These are phyloP conservation scores for Drosophila diplacantha DNA, from an alignment of 2,888 invertebrate species.

Conservation along the genomic window DNA sequence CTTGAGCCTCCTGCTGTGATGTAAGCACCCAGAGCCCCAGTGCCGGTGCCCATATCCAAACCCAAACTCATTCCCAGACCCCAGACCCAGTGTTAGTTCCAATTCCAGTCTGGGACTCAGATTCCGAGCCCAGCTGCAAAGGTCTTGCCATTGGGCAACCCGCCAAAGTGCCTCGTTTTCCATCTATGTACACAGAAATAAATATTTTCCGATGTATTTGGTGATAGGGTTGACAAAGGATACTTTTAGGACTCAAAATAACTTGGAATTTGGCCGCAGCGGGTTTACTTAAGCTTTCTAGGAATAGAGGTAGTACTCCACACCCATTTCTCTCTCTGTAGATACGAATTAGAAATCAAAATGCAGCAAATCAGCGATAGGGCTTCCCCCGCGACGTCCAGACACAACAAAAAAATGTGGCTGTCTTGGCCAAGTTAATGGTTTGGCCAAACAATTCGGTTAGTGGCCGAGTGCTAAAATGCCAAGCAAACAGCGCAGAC, in stretches of 20 bases:
- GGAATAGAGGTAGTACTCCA: neutral
- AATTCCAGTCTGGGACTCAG: constrained; percentile 25
- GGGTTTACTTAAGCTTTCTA: neutral
- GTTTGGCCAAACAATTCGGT: constrained; percentile 52
- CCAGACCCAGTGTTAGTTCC: constrained; percentile 11
- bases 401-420: constrained; percentile 1
- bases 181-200: neutral
- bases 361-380: constrained; percentile 26
- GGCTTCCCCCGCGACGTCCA: constrained; percentile 34
- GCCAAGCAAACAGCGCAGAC: constrained; percentile 49
- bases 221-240: too few species aligned
- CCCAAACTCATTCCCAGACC: constrained; percentile 24
- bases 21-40: constrained; percentile 49
- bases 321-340: constrained; percentile 2
- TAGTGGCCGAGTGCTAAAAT: constrained; percentile 54
- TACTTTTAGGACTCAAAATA: neutral
- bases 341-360: constrained; percentile 30
- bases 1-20: constrained; percentile 62
- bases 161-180: neutral
- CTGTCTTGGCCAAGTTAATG: constrained; percentile 49
- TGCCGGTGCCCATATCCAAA: constrained; percentile 17
- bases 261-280: neutral
- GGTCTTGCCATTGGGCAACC: constrained; percentile 37
- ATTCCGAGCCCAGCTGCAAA: constrained; percentile 25
- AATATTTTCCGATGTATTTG: neutral